phyloP scores from a whole-genome alignment of 2,113 vertebrate species.

The Gymnobelideus leadbeateri region DNA sequence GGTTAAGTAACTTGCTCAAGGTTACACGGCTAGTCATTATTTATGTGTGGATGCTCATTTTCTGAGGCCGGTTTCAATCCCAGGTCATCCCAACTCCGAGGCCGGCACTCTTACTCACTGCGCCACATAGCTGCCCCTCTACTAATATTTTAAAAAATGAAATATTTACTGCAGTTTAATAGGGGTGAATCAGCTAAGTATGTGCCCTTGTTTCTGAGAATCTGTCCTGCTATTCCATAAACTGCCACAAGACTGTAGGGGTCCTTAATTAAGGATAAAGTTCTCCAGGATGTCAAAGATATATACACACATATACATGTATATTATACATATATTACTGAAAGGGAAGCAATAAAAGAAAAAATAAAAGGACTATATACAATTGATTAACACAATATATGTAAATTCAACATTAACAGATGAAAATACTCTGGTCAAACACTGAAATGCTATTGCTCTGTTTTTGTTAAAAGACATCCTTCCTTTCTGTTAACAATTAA shows the following conservation, averaged over 20 bases:
- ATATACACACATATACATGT: background rate
- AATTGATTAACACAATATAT: background rate
- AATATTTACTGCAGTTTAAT: background rate
- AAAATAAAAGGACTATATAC: background rate
- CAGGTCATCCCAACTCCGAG: no score
- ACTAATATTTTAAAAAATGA: background rate
- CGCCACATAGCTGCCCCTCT: no score
- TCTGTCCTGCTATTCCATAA: no score
- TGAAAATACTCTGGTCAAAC: background rate
- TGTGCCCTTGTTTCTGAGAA: background rate
- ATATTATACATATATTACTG: background rate
- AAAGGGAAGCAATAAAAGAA: background rate
- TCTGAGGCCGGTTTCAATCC: no score
- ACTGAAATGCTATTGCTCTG: background rate
- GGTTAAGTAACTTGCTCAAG: no score
- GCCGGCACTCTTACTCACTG: no score
- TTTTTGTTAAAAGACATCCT: background rate
- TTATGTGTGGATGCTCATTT: no score
- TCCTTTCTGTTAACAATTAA: background rate
- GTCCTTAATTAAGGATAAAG: no score
- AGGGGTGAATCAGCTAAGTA: background rate
- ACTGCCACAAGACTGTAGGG: no score
- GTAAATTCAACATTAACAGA: background rate
- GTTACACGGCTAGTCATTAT: no score
- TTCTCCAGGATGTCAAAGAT: background rate